A percentile compares a stretch with the other conserved stretches of the same genome.
Conservation (phyloP, 2,113 vertebrate species). For the Donacobius atricapilla region DNA sequence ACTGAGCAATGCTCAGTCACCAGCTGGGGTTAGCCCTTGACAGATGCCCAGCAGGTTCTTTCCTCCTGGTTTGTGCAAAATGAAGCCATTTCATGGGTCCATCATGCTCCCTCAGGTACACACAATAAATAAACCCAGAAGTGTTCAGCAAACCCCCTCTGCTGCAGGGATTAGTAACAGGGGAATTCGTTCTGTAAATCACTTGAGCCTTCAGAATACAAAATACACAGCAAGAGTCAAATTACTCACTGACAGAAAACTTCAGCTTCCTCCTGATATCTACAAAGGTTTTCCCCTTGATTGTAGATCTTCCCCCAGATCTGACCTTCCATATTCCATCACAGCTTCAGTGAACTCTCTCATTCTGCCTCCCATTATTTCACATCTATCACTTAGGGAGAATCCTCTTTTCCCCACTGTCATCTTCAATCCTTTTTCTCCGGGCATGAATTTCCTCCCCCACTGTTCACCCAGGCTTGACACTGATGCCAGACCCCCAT, state of each 20-base stretch:
- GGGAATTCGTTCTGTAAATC: background rate
- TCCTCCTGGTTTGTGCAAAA: background rate
- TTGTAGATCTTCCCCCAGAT: background rate
- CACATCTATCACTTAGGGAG: rapidly evolving
- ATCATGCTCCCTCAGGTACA: background rate
- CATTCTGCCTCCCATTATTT: background rate
- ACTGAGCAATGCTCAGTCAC: background rate
- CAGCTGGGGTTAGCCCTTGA: background rate
- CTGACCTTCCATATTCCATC: background rate
- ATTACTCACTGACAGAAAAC: background rate
- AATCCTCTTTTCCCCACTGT: background rate
- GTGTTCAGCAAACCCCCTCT: background rate
- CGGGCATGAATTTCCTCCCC: background rate
- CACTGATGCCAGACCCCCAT: background rate
- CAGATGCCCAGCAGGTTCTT: background rate
- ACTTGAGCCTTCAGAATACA: background rate
- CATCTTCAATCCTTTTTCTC: background rate
- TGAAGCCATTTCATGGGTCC: background rate
- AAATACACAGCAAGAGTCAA: background rate
- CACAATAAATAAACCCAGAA: background rate
- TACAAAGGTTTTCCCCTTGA: background rate
- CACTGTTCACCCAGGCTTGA: background rate
- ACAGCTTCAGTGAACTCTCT: background rate
- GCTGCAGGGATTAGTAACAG: background rate
- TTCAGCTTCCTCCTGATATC: background rate